A percentile compares a stretch with the other conserved stretches of the same genome.
Conservation (phyloP, 2,113 vertebrate species). For the Brachionichthys hirsutus region DNA sequence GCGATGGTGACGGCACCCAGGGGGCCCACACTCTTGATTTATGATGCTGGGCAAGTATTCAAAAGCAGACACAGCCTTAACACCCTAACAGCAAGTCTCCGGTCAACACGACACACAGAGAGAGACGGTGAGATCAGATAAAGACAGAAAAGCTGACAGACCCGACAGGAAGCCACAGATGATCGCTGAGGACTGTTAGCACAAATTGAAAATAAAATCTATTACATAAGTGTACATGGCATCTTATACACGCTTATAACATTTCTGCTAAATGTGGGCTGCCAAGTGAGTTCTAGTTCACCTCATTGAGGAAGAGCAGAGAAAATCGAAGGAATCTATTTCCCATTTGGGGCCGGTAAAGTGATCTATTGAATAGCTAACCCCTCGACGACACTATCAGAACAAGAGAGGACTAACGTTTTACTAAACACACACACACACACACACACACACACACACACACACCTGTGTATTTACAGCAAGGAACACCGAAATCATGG, state of each 20-base stretch:
- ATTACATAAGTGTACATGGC: slow-evolving; percentile 12
- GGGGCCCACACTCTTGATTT: slow-evolving; percentile 67
- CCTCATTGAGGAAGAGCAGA: slow-evolving; percentile 40
- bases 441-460: slow-evolving; percentile 10
- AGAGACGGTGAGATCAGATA: slow-evolving; percentile 9
- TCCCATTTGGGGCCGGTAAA: slow-evolving; percentile 64
- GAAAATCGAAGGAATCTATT: slow-evolving; percentile 66
- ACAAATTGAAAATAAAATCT: not conserved
- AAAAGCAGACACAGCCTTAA: slow-evolving; percentile 49
- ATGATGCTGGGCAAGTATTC: slow-evolving; percentile 57
- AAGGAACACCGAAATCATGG: slow-evolving; percentile 47
- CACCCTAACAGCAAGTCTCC: slow-evolving; percentile 46
- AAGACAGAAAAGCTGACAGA: not conserved
- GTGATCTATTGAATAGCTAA: slow-evolving; percentile 64
- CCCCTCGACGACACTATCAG: slow-evolving; percentile 55
- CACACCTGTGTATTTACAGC: slow-evolving; percentile 45
- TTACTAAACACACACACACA: slow-evolving; percentile 38
- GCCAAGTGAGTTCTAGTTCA: slow-evolving; percentile 67
- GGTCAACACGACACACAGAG: slow-evolving; percentile 31
- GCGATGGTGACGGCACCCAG: slow-evolving; percentile 51
- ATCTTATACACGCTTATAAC: slow-evolving; percentile 29
- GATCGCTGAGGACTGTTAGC: slow-evolving; percentile 8
- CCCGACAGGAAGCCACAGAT: slow-evolving; percentile 16
- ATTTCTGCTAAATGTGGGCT: slow-evolving; percentile 34
- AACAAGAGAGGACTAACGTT: slow-evolving; percentile 28